Conservation (phyloP, 2,888 invertebrate species). For the Diaperis boleti region DNA sequence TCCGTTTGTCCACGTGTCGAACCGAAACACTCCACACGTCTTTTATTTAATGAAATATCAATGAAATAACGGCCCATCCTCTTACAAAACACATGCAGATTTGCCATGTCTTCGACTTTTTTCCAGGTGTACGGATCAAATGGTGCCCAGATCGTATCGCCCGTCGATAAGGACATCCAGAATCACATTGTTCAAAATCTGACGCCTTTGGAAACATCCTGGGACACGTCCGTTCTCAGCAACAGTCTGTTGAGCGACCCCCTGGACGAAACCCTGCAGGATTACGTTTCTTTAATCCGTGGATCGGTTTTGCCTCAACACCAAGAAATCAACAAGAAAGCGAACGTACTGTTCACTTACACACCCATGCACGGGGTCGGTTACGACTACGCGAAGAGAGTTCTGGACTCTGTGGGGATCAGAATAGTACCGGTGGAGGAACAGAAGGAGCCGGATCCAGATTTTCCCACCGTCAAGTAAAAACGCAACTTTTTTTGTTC, state of each 20-base stretch:
- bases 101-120: too few species aligned
- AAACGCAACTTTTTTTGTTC: neutral
- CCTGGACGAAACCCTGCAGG: slow-evolving; percentile 72
- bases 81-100: too few species aligned
- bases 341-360: slow-evolving; percentile 79
- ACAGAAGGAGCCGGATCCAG: slow-evolving; percentile 92
- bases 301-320: slow-evolving; percentile 69
- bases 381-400: slow-evolving; percentile 79
- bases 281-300: slow-evolving; percentile 76
- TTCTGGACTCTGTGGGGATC: slow-evolving; percentile 82
- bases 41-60: too few species aligned
- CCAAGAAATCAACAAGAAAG: slow-evolving; percentile 69
- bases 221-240: slow-evolving; percentile 77
- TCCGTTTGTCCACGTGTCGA: too few species aligned
- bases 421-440: slow-evolving; percentile 77
- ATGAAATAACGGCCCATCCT: too few species aligned
- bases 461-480: slow-evolving; percentile 92
- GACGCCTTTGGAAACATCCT: slow-evolving; percentile 81
- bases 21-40: too few species aligned
- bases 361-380: slow-evolving; percentile 99
- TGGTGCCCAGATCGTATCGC: slow-evolving; percentile 94
- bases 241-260: slow-evolving; percentile 75
- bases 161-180: slow-evolving; percentile 91
- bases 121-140: slow-evolving; percentile 89
- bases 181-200: slow-evolving; percentile 81